Evolutionary conservation across 2,888 invertebrate genomes (phyloP), one percentile per base, ranked within the genome.

Genomic region (Ectropis crepuscularia): DNA sequence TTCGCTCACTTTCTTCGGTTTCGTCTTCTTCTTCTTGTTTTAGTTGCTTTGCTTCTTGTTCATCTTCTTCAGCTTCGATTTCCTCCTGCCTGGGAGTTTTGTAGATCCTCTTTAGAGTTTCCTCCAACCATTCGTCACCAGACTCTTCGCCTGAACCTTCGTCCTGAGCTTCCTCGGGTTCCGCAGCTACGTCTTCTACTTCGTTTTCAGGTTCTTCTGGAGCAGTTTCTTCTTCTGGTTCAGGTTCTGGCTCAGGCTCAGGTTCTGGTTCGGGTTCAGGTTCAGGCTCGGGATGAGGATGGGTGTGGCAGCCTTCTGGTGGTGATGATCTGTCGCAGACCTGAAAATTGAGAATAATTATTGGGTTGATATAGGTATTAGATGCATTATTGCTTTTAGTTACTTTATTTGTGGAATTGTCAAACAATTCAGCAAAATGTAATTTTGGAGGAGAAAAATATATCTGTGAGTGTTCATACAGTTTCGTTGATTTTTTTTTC

Each of bases 251-350:
- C 47, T 87, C 81, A 0, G 86, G 77, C 58, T 86, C 83, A 0
- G 84, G 75, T 62, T 79, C 89, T 0, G 86, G 77, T 70, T 91
- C 87, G 0, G 87, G 59, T 55, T 78, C 79, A 0, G 66, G 57
- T 55, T 91, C 87, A 0, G 72, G 64, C 63, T 91, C 90, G 0
- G 58, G 60, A 36, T 53, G 48, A 61, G 65, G 65, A 42, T 63
- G 39, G 28, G 57, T 48, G 5, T 53, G 8, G 65, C 91, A 91
- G 41, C 74, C 74, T 36, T 67, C 75, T 41, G 91, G 91, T 47
- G 81, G 74, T 5, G 70, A 53, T 10, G 85, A 83, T 77, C 83
- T 81, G 74, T 90, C 92, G 68, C 92, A 92, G 37, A 89, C 79
- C 92, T 92, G 72, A 46, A 74, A 75, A 51, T 41, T 41, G 0